These are phyloP conservation scores for Eidolon helvum DNA, from an alignment of 2,113 vertebrate genomes.

Conservation along the genomic window DNA sequence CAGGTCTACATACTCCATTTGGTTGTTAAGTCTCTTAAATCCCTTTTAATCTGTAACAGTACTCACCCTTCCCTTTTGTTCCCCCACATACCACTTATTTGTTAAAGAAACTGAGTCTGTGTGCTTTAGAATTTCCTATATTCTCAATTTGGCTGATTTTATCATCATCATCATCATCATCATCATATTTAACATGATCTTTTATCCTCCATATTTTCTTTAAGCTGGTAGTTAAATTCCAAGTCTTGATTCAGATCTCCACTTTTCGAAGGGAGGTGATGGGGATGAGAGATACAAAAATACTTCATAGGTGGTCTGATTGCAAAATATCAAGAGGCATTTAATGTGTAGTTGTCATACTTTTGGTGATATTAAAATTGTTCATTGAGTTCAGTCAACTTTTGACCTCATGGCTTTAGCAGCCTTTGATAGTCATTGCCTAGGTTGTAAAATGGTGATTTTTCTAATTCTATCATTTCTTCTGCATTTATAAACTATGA, in stretches of 20 bases:
- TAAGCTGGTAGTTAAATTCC: neutral
- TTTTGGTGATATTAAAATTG: neutral
- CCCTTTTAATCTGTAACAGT: neutral
- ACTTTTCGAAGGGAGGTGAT: neutral
- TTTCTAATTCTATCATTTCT: slow-evolving; percentile 20
- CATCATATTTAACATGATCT: neutral
- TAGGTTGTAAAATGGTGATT: slow-evolving; percentile 11
- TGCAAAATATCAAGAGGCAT: neutral
- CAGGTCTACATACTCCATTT: neutral
- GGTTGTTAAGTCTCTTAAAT: neutral
- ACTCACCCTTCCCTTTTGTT: neutral
- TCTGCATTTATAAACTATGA: slow-evolving; percentile 24
- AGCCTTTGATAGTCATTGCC: neutral
- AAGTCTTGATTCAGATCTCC: neutral
- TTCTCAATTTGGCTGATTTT: neutral
- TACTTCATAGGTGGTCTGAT: neutral
- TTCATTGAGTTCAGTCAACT: neutral
- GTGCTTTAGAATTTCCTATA: neutral
- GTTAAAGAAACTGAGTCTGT: neutral
- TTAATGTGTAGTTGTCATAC: neutral
- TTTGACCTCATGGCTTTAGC: neutral
- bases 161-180: neutral
- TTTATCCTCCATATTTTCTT: neutral
- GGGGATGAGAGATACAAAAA: neutral
- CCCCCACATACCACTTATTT: neutral